Conservation (phyloP, 2,113 vertebrate species). For the Athene cunicularia region DNA sequence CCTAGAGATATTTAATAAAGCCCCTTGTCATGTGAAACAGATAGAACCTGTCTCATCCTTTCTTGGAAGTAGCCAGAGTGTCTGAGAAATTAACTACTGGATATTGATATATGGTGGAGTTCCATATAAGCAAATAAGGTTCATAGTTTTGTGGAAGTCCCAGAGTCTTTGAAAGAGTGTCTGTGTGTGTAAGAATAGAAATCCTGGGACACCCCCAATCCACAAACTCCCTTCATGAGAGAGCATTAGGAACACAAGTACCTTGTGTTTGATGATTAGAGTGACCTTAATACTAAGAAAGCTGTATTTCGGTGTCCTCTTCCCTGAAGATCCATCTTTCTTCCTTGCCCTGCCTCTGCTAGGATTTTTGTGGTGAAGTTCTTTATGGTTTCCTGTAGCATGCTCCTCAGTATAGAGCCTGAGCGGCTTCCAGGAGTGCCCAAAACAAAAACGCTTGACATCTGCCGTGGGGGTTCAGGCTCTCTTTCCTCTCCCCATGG, state of each 20-base stretch:
- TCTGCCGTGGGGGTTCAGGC: neutral
- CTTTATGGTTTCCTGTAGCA: accelerated
- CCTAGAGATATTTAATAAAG: neutral
- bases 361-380: neutral
- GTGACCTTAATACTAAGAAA: neutral
- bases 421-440: neutral
- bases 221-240: neutral
- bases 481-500: neutral
- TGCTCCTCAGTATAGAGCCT: neutral
- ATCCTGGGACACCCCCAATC: neutral
- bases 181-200: neutral
- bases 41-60: neutral
- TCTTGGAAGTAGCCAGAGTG: neutral
- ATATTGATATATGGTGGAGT: neutral
- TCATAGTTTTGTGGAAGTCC: neutral
- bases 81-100: neutral
- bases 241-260: neutral
- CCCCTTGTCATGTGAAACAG: neutral
- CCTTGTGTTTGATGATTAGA: neutral
- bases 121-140: neutral
- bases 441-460: neutral
- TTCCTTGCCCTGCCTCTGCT: neutral
- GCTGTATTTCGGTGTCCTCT: neutral
- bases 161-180: neutral
- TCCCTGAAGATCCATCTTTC: neutral